Base-by-base conservation (phyloP, 2,797 vertebrate species). In the Vireo griseus region DNA sequence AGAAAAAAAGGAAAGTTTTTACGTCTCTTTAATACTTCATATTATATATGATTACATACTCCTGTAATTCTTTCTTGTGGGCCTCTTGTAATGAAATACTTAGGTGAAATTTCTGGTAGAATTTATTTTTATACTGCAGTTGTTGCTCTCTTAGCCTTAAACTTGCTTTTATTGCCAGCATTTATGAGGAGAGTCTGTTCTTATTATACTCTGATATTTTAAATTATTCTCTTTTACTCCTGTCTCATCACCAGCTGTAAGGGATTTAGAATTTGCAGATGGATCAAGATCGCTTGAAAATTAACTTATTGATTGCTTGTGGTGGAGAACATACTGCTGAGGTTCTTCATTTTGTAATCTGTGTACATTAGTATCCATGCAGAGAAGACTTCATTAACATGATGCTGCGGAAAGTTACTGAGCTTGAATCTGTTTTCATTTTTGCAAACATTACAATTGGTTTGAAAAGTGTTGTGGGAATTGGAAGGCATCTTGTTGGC, bases 21-120 rank as follows among this genome's bases (percentile, higher is more conserved):
- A 65, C 52, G 65, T 76, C 19, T 76, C 84, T 92, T 86, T 72
- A 83, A 66, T 79, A 65, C 54, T 91, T 94, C 68, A 37, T 97
- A 78, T 95, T 94, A 88, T 95, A 44, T 44, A 44, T 69, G 90
- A 90, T 96, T 96, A 65, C 78, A 87, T 92, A 90, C 16, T 95
- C 48, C 61, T 95, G 42, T 96, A 74, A 95, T 96, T 95, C 55
- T 96, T 96, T 96, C 79, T 92, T 91, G 47, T 37, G n/a, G 87
- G 69, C 86, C 86, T 88, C 63, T 58, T 92, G 48, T 77, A 67
- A 57, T 71, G 20, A 88, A 80, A 35, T 86, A 80, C 6, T 48
- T 71, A 10, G 4, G 15, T 83, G 37, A 52, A 77, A 44, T 80
- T 91, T 93, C 73, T 93, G 48, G 52, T 93, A 63, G 88, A 92